Evolutionary conservation across 2,113 vertebrate genomes (phyloP).

Genomic region (Ceyx melanurus): DNA sequence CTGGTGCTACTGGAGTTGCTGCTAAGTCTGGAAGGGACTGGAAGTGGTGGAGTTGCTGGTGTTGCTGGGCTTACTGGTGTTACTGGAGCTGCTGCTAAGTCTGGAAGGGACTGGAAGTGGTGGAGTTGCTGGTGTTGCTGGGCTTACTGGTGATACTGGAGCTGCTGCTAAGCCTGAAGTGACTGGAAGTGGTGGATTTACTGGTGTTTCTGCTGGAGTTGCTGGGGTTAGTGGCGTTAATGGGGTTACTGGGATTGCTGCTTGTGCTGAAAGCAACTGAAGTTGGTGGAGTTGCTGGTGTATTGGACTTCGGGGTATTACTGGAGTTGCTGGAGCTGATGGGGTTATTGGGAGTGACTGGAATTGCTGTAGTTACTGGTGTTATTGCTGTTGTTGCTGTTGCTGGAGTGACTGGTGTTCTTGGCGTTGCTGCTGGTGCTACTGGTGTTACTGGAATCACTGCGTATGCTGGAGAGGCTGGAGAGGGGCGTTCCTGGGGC

Average conservation of each 20-base stretch:
- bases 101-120: not conserved
- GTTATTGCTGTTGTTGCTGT: not conserved
- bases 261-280: not conserved
- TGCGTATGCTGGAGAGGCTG: not conserved
- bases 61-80: not conserved
- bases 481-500: not conserved
- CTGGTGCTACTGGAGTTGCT: not conserved
- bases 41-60: no score
- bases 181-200: not conserved
- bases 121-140: not conserved
- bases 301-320: not conserved
- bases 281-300: not conserved
- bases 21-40: no score
- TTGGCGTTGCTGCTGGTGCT: not conserved
- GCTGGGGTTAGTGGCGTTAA: not conserved
- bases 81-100: not conserved
- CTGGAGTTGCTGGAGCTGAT: not conserved
- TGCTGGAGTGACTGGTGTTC: not conserved
- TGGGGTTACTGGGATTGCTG: not conserved
- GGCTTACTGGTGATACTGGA: not conserved
- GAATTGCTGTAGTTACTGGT: not conserved
- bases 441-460: not conserved
- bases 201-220: not conserved
- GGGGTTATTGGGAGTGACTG: not conserved
- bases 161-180: not conserved